Conservation (phyloP, 2,888 invertebrate species). For the Dryocosmus kuriphilus region DNA sequence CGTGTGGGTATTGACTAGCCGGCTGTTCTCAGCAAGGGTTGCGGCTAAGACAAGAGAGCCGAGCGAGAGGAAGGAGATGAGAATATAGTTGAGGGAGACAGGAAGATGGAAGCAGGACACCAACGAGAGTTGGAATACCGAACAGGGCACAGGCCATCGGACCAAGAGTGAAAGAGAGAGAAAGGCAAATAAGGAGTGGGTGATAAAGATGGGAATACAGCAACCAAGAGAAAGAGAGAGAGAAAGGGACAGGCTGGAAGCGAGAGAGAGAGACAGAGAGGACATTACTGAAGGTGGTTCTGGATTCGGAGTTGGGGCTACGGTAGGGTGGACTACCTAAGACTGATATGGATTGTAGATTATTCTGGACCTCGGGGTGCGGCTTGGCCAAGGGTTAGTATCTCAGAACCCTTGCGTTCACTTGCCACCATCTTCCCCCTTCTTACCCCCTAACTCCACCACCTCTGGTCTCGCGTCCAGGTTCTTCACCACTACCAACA, state of each 20-base stretch:
- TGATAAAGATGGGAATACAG: constrained; percentile 44
- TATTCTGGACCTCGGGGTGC: constrained; percentile 77
- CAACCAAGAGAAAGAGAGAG: constrained; percentile 48
- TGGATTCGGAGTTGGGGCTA: constrained; percentile 58
- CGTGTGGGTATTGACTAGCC: constrained; percentile 76
- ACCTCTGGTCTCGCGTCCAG: constrained; percentile 39
- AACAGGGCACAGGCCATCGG: constrained; percentile 39
- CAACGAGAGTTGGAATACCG: constrained; percentile 40
- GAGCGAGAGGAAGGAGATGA: constrained; percentile 44
- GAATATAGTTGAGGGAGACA: constrained; percentile 51
- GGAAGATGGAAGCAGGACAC: constrained; percentile 48
- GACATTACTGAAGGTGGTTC: constrained; percentile 71
- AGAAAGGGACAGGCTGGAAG: no score
- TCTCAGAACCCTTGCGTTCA: constrained; percentile 56
- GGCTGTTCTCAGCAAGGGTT: constrained; percentile 71
- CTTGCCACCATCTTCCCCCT: constrained; percentile 46
- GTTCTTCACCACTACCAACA: constrained; percentile 41
- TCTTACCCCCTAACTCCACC: constrained; percentile 44
- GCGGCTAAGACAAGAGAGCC: constrained; percentile 73
- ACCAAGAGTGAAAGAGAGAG: constrained; percentile 43
- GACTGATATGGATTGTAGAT: constrained; percentile 78
- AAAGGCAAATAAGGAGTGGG: constrained; percentile 57
- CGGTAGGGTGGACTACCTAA: constrained; percentile 73
- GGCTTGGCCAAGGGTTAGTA: constrained; percentile 73
- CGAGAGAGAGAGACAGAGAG: constrained; percentile 50